Conservation (phyloP, 2,888 invertebrate genomes). For the Cynaeus angustus region DNA sequence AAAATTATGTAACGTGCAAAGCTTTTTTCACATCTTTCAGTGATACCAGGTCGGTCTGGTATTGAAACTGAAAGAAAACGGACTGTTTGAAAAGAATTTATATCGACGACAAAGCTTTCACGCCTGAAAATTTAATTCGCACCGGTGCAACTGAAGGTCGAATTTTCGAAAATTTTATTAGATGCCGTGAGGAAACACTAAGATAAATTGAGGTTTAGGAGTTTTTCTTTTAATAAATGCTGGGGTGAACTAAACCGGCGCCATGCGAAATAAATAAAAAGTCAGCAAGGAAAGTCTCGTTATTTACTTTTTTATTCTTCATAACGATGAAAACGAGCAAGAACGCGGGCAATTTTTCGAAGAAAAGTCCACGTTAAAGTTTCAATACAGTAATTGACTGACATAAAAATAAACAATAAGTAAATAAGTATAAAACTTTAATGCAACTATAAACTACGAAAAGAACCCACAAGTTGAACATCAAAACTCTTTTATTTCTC, state of each 20-base stretch:
- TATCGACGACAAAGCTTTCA: too few relatives aligned
- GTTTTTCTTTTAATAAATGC: not conserved
- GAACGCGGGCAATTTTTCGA: constrained; percentile 4
- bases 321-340: not conserved
- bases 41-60: not conserved
- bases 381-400: constrained; percentile 26
- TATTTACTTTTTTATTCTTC: constrained; percentile 25
- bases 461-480: constrained; percentile 19
- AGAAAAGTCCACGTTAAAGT: constrained; percentile 4
- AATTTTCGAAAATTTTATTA: not conserved
- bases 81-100: too few relatives aligned
- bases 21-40: not conserved
- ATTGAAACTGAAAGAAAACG: not conserved
- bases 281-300: constrained; percentile 14
- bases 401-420: constrained; percentile 27
- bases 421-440: constrained; percentile 37
- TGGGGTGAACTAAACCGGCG: not conserved
- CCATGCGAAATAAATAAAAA: constrained; percentile 27
- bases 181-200: not conserved
- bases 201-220: not conserved
- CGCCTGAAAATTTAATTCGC: too few relatives aligned
- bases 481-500: not conserved
- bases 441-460: constrained; percentile 17
- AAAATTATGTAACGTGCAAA: constrained; percentile 21
- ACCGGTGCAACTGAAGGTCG: constrained; percentile 2